Conservation (phyloP, 2,888 invertebrate genomes). For the Pycnomerus fuliginosus region DNA sequence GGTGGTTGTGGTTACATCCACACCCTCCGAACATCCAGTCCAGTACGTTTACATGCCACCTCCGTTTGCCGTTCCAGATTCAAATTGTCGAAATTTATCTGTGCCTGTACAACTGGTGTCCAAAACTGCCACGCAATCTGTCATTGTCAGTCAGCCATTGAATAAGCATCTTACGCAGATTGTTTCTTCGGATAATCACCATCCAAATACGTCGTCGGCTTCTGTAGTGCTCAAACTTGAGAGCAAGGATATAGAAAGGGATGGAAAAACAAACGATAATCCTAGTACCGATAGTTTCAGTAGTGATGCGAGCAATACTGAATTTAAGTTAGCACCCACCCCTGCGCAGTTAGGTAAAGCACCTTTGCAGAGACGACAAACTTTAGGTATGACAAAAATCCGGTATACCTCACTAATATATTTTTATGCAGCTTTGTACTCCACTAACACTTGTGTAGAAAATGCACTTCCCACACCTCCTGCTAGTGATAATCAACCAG, state of each 20-base stretch:
- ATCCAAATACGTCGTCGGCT: neutral
- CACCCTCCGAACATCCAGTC: constrained; percentile 48
- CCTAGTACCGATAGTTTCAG: too few species aligned
- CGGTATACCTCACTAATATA: too few species aligned
- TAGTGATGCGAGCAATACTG: constrained; percentile 18
- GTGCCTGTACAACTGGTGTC: constrained; percentile 46
- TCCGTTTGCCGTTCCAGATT: constrained; percentile 54
- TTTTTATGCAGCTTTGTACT: constrained; percentile 30
- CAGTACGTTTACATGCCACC: constrained; percentile 54
- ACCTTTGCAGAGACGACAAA: constrained; percentile 83
- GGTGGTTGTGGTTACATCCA: constrained; percentile 49
- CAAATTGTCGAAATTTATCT: constrained; percentile 47
- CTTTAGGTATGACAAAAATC: constrained; percentile 77
- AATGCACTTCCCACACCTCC: constrained; percentile 20
- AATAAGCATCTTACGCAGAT: constrained; percentile 26
- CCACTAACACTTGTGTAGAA: constrained; percentile 24
- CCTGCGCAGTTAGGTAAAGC: constrained; percentile 92
- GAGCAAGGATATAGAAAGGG: neutral
- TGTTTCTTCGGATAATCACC: neutral
- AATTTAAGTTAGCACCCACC: constrained; percentile 85
- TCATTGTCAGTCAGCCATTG: constrained; percentile 58
- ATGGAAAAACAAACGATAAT: neutral
- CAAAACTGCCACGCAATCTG: constrained; percentile 55
- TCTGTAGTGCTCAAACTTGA: neutral
- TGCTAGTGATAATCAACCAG: constrained; percentile 19